These are phyloP conservation scores for Habrosyne pyritoides DNA, from an alignment of 2,888 invertebrate genomes.

Conservation along the genomic window DNA sequence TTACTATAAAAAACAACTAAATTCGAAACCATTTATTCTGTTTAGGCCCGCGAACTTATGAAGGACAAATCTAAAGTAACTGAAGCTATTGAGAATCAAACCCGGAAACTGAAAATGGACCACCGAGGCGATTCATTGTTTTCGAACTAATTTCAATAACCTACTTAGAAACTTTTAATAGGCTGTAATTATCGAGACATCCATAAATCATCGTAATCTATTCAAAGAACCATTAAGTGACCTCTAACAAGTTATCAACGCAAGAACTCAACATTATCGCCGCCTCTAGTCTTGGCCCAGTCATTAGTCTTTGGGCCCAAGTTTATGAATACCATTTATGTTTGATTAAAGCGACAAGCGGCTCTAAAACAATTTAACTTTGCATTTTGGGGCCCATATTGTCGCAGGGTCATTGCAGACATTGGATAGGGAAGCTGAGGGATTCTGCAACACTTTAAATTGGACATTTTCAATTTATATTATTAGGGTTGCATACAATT, in stretches of 20 bases:
- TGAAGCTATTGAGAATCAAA: too few relatives aligned
- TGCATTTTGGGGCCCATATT: not conserved
- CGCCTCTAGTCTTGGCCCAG: not conserved
- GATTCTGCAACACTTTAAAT: not conserved
- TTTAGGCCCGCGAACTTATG: too few relatives aligned
- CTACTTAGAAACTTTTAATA: not conserved
- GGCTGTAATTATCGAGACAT: not conserved
- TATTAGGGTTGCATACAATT: too few relatives aligned
- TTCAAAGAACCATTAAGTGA: not conserved
- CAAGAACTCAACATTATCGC: not conserved
- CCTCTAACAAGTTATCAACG: not conserved
- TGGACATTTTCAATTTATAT: not conserved
- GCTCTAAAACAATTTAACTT: not conserved
- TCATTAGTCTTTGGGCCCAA: not conserved
- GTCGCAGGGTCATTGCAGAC: not conserved
- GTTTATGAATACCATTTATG: constrained; percentile 1
- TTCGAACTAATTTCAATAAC: not conserved
- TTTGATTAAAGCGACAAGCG: not conserved
- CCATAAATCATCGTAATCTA: not conserved
- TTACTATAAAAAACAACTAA: too few relatives aligned
- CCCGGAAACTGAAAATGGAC: too few relatives aligned
- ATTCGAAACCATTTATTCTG: too few relatives aligned
- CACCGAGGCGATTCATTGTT: too few relatives aligned
- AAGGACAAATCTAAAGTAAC: too few relatives aligned
- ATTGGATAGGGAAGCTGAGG: not conserved